phyloP scores from a whole-genome alignment of 1,140 invertebrate species.

The Phymastichus coffea region DNA sequence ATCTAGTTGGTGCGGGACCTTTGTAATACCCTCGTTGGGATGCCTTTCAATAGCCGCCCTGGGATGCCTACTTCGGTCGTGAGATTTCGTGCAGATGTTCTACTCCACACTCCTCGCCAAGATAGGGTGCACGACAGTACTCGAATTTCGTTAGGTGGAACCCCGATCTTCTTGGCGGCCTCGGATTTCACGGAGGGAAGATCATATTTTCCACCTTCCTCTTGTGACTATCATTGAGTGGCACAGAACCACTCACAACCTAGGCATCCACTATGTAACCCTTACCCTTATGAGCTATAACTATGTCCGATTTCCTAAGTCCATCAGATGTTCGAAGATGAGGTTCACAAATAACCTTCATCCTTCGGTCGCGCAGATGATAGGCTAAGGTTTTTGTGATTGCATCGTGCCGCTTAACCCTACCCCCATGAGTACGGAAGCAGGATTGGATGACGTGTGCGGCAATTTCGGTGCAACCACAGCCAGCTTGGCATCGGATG shows the following conservation, averaged over 20 bases:
- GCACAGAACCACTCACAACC: slow-evolving; percentile 21
- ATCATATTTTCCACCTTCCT: not conserved
- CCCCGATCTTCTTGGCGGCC: not conserved
- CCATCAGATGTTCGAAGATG: slow-evolving; percentile 19
- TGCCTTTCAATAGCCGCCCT: not conserved
- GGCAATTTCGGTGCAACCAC: slow-evolving; percentile 38
- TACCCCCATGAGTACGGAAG: slow-evolving; percentile 41
- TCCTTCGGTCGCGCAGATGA: slow-evolving; percentile 11
- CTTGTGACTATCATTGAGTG: slow-evolving; percentile 19
- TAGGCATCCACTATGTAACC: slow-evolving; percentile 30
- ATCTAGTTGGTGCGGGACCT: slow-evolving; percentile 30
- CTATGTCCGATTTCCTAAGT: slow-evolving; percentile 31
- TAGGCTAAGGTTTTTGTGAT: slow-evolving; percentile 15
- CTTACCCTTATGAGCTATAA: slow-evolving; percentile 11
- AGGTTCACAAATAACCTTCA: slow-evolving; percentile 24
- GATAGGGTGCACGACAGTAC: slow-evolving; percentile 19
- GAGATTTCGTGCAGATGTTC: not conserved
- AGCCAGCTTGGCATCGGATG: slow-evolving; percentile 41
- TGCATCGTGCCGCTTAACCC: slow-evolving; percentile 42
- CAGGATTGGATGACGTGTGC: slow-evolving; percentile 48
- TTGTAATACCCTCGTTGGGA: slow-evolving; percentile 28
- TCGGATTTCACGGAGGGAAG: not conserved
- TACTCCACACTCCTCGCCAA: slow-evolving; percentile 33
- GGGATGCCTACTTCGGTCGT: slow-evolving; percentile 10
- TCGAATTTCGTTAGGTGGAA: not conserved